A percentile compares a stretch with the other conserved stretches of the same genome.
Evolutionary conservation across 2,888 invertebrate species (phyloP).

Genomic region (Antheraea assamensis): DNA sequence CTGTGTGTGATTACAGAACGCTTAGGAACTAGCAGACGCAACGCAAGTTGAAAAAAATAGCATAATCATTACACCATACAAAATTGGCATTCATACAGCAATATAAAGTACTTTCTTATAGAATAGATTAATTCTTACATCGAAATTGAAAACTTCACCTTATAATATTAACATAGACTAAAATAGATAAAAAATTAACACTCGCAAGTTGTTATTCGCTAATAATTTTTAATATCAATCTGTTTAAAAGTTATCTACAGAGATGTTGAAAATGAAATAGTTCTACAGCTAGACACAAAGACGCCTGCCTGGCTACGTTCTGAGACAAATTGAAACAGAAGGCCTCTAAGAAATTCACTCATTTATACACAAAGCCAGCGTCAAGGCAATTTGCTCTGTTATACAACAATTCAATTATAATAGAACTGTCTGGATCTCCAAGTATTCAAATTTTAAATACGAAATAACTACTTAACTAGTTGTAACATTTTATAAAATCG

Average conservation of each 20-base stretch:
- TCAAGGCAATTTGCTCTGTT: not conserved
- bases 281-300: not conserved
- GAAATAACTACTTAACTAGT: not conserved
- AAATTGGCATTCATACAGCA: too few species aligned
- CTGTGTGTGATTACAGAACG: not conserved
- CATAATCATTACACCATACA: too few species aligned
- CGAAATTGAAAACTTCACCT: not conserved
- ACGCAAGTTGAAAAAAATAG: not conserved
- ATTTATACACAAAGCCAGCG: not conserved
- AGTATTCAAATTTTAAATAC: slow-evolving; percentile 1
- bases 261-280: not conserved
- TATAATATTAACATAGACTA: not conserved
- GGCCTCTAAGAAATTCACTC: not conserved
- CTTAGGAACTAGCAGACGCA: not conserved
- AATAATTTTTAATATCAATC: not conserved
- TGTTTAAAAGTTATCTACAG: not conserved
- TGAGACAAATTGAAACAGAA: not conserved
- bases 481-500: not conserved
- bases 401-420: not conserved
- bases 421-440: not conserved
- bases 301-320: not conserved
- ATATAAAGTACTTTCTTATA: too few species aligned
- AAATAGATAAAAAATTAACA: not conserved
- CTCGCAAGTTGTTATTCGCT: not conserved
- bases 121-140: not conserved